Conservation (phyloP, 2,113 vertebrate species). For the Ploceus nigricollis region DNA sequence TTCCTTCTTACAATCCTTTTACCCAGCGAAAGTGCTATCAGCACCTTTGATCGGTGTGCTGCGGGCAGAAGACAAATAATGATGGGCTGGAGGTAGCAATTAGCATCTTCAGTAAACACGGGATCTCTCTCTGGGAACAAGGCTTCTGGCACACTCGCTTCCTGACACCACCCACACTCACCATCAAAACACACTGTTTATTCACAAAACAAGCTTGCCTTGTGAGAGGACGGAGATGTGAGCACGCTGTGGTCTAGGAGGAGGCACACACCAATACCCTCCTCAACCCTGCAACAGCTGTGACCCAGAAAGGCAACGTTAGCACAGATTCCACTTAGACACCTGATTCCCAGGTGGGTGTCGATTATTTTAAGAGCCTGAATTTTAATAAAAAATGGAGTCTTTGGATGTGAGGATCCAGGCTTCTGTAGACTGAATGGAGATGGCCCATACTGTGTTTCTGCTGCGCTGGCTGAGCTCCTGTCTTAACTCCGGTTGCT, state of each 20-base stretch:
- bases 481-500: not conserved
- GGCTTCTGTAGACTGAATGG: not conserved
- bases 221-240: not conserved
- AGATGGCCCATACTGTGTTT: not conserved
- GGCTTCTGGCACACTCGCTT: not conserved
- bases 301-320: not conserved
- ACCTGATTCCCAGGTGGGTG: not conserved
- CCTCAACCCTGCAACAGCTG: accelerated
- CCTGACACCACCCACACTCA: not conserved
- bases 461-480: accelerated
- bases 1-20: not conserved
- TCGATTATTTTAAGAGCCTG: not conserved
- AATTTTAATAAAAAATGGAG: not conserved
- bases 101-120: not conserved
- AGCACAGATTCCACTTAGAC: not conserved
- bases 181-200: not conserved
- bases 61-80: not conserved
- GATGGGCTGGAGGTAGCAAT: not conserved
- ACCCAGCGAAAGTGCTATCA: not conserved
- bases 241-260: not conserved
- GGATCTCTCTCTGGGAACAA: not conserved
- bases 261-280: not conserved
- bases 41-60: not conserved
- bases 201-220: not conserved
- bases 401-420: not conserved